Evolutionary conservation across 1,140 invertebrate genomes (phyloP).

Genomic region (Trissolcus basalis): DNA sequence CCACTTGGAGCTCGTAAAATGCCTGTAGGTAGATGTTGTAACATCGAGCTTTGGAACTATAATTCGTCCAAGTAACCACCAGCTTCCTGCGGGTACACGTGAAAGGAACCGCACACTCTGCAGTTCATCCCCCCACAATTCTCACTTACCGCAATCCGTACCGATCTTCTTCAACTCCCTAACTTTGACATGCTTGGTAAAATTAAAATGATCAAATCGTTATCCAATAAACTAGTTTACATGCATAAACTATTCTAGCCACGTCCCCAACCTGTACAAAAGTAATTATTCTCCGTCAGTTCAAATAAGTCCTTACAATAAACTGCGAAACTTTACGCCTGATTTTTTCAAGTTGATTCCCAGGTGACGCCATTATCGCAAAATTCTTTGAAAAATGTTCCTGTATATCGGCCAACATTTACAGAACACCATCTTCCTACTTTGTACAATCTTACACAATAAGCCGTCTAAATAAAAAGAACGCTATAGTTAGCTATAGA

Average conservation of each 20-base stretch:
- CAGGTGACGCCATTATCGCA: too few relatives aligned
- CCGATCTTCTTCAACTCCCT: conserved; percentile 22
- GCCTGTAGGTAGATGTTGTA: conserved; percentile 56
- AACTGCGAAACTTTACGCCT: too few relatives aligned
- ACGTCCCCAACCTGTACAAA: too few relatives aligned
- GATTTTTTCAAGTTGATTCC: too few relatives aligned
- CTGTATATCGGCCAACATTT: too few relatives aligned
- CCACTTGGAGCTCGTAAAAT: conserved; percentile 45
- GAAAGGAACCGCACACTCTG: conserved; percentile 56
- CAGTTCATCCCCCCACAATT: conserved; percentile 52
- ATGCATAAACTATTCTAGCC: neutral
- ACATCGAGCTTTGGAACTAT: conserved; percentile 56
- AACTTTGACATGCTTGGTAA: conserved; percentile 44
- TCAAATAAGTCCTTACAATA: too few relatives aligned
- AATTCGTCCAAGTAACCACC: conserved; percentile 58
- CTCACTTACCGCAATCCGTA: conserved; percentile 43
- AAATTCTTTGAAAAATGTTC: too few relatives aligned
- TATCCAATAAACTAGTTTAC: conserved; percentile 43
- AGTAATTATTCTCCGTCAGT: too few relatives aligned
- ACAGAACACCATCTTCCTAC: too few relatives aligned
- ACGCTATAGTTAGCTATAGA: too few relatives aligned
- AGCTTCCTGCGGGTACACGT: conserved; percentile 52
- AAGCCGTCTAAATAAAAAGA: too few relatives aligned
- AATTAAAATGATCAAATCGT: conserved; percentile 53
- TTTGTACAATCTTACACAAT: too few relatives aligned